phyloP scores from a whole-genome alignment of 1,140 invertebrate genomes.

The Aporrectodea caliginosa region DNA sequence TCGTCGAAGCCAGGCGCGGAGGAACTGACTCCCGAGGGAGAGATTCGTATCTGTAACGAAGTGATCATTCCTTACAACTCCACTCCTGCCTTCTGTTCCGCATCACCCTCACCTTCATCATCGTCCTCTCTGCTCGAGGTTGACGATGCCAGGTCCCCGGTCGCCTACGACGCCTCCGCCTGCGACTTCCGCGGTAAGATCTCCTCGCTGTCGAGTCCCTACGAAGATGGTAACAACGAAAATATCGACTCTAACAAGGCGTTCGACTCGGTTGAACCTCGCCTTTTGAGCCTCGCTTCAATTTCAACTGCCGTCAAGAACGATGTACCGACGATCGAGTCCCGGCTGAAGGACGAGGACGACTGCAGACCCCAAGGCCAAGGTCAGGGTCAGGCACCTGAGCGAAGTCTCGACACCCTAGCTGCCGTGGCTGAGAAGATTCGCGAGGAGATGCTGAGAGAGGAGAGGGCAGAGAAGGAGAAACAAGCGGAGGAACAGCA shows the following conservation, averaged over 20 bases:
- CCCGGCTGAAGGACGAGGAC: too few species aligned
- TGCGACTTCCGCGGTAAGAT: background rate
- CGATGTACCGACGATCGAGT: too few species aligned
- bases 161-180: too few species aligned
- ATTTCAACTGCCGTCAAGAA: background rate
- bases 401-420: conserved; percentile 12
- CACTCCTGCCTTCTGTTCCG: background rate
- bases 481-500: background rate
- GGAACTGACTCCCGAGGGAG: background rate
- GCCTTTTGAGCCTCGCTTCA: background rate
- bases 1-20: background rate
- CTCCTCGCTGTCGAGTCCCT: background rate
- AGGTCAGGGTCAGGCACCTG: background rate
- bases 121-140: background rate
- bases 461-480: background rate
- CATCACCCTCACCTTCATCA: background rate
- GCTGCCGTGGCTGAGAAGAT: conserved; percentile 11
- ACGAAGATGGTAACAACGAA: background rate
- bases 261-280: background rate
- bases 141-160: background rate
- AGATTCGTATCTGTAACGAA: background rate
- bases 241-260: background rate
- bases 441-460: conserved; percentile 10
- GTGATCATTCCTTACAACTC: background rate
- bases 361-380: too few species aligned